Percentiles rank a stretch among this genome's conserved stretches.
Conservation (phyloP, 1,140 invertebrate genomes). For the Drosophila chauvacae region DNA sequence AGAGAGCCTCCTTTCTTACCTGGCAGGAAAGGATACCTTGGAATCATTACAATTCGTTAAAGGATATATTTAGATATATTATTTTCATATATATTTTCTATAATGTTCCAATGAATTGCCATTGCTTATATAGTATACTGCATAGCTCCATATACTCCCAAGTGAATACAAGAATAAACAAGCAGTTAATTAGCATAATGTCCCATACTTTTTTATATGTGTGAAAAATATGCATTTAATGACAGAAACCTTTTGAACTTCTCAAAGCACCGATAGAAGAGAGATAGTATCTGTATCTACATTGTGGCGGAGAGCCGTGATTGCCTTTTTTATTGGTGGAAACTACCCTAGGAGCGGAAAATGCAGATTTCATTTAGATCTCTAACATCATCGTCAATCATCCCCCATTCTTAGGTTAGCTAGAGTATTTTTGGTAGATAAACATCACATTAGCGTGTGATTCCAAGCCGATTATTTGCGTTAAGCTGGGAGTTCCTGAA, state of each 20-base stretch:
- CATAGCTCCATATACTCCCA: not conserved
- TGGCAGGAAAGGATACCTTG: not conserved
- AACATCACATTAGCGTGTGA: slow-evolving; percentile 69
- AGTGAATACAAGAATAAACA: not conserved
- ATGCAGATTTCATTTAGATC: slow-evolving; percentile 55
- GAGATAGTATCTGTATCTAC: slow-evolving; percentile 4
- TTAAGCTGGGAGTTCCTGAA: slow-evolving; percentile 10
- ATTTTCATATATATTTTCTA: not conserved
- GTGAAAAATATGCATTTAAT: slow-evolving; percentile 13
- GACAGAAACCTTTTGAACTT: slow-evolving; percentile 12
- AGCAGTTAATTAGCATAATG: slow-evolving; percentile 7
- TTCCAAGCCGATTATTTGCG: slow-evolving; percentile 64
- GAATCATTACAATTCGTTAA: not conserved
- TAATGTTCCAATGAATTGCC: not conserved
- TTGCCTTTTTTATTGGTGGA: slow-evolving; percentile 13
- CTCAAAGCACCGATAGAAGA: not conserved
- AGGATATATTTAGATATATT: not conserved
- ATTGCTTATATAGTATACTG: not conserved
- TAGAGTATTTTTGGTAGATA: slow-evolving; percentile 49
- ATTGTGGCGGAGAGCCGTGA: not conserved
- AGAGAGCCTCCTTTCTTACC: not conserved
- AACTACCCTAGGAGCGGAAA: slow-evolving; percentile 31
- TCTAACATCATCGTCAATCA: slow-evolving; percentile 26
- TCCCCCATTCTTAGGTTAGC: slow-evolving; percentile 18
- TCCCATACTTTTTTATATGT: not conserved